Evolutionary conservation across 2,888 invertebrate genomes (phyloP).

Genomic region (Meteorus cinctellus): DNA sequence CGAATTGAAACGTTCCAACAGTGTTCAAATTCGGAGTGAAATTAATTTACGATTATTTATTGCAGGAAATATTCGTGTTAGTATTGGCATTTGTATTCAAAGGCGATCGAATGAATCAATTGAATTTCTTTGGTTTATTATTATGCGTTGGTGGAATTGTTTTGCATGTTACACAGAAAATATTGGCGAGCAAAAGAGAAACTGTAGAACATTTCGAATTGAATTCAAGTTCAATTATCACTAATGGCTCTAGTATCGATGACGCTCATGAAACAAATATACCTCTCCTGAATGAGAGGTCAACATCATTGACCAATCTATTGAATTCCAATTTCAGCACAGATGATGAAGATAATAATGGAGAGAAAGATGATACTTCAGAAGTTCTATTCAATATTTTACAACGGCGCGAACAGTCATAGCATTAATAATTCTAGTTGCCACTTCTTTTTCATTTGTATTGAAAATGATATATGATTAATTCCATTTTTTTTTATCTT

Average conservation of each 20-base stretch:
- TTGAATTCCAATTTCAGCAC: slow-evolving; percentile 69
- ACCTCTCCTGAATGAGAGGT: slow-evolving; percentile 67
- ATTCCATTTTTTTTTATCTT: not conserved
- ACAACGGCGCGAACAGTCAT: slow-evolving; percentile 67
- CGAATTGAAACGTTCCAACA: slow-evolving; percentile 6
- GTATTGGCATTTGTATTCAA: slow-evolving; percentile 90
- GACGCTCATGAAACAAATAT: slow-evolving; percentile 64
- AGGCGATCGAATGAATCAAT: slow-evolving; percentile 86
- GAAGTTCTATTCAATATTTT: slow-evolving; percentile 75
- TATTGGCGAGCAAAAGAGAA: slow-evolving; percentile 63
- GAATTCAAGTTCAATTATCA: slow-evolving; percentile 62
- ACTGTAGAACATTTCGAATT: slow-evolving; percentile 64
- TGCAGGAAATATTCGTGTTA: slow-evolving; percentile 93
- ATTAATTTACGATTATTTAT: slow-evolving; percentile 53
- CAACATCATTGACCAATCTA: slow-evolving; percentile 70
- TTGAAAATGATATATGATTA: slow-evolving; percentile 26
- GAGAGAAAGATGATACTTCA: slow-evolving; percentile 73
- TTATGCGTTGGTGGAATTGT: slow-evolving; percentile 92
- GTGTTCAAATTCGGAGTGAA: slow-evolving; percentile 17
- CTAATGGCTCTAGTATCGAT: slow-evolving; percentile 59
- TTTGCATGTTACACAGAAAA: slow-evolving; percentile 87
- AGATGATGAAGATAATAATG: slow-evolving; percentile 66
- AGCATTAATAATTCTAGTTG: slow-evolving; percentile 37
- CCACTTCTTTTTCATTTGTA: slow-evolving; percentile 26
- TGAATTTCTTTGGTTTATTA: slow-evolving; percentile 90